These are phyloP conservation scores for Oscheius sp. DNA, from an alignment of 2,888 invertebrate species.

Conservation along the genomic window DNA sequence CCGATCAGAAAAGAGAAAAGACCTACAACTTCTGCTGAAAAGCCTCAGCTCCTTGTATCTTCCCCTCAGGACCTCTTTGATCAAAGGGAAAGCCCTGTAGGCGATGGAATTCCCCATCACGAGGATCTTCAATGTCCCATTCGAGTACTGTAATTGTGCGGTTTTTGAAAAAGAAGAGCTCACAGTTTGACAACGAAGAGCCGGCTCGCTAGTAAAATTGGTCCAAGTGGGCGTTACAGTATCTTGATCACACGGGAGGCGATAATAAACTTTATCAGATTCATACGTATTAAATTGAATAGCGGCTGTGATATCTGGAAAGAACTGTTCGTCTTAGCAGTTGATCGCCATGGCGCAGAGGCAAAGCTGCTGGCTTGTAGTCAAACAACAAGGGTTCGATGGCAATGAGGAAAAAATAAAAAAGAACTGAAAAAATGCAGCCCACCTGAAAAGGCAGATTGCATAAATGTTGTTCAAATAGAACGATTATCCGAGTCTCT, in stretches of 20 bases:
- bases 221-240: slow-evolving; percentile 8
- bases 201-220: neutral
- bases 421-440: neutral
- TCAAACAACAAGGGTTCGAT: neutral
- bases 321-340: neutral
- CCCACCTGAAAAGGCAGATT: no score
- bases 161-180: slow-evolving; percentile 2
- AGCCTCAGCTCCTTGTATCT: slow-evolving; percentile 2
- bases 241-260: slow-evolving; percentile 9
- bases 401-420: neutral
- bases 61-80: neutral
- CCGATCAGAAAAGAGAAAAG: neutral
- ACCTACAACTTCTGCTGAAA: slow-evolving; percentile 3
- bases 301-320: slow-evolving; percentile 9
- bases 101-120: slow-evolving; percentile 20
- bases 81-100: slow-evolving; percentile 8
- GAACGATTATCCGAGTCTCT: slow-evolving; percentile 1
- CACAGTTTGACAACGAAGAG: slow-evolving; percentile 13
- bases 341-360: neutral
- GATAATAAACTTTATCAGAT: neutral
- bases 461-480: neutral
- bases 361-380: neutral
- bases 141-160: neutral
- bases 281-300: slow-evolving; percentile 14
- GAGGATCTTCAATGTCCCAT: neutral